phyloP scores from a whole-genome alignment of 2,888 invertebrate species.

The Cephus runcator region DNA sequence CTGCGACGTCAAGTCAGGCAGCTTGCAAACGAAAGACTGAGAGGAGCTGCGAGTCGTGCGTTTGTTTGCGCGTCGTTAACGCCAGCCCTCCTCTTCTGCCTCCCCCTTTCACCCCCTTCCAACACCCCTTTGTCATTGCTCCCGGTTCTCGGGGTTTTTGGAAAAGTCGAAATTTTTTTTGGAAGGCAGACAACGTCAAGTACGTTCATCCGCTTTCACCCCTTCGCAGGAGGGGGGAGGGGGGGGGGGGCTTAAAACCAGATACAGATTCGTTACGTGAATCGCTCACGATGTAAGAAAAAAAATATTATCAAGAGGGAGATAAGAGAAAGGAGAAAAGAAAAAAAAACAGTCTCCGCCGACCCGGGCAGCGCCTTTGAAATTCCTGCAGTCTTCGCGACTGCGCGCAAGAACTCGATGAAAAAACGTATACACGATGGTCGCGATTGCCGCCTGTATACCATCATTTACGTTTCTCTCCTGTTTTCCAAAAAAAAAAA shows the following conservation, averaged over 20 bases:
- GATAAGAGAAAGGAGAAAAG: background rate
- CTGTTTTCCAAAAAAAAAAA: background rate
- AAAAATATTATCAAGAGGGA: no score
- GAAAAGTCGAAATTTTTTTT: background rate
- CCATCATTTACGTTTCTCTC: background rate
- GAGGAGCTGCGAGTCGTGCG: background rate
- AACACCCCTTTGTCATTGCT: background rate
- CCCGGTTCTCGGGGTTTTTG: background rate
- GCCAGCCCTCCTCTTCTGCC: background rate
- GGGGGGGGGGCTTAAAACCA: background rate
- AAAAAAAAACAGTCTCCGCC: background rate
- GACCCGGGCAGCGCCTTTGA: background rate
- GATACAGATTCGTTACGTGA: background rate
- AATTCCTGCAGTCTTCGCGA: background rate
- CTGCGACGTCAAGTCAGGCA: background rate
- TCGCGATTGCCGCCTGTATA: background rate
- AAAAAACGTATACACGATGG: no score
- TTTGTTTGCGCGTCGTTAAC: background rate
- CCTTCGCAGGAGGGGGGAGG: background rate
- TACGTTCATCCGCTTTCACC: background rate
- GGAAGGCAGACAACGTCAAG: accelerated
- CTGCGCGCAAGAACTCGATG: background rate
- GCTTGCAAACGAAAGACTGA: background rate
- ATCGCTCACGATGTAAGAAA: background rate
- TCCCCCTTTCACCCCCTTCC: background rate